Evolutionary conservation across 1,140 invertebrate genomes (phyloP).

Genomic region (Pygmarrhopalites habei): DNA sequence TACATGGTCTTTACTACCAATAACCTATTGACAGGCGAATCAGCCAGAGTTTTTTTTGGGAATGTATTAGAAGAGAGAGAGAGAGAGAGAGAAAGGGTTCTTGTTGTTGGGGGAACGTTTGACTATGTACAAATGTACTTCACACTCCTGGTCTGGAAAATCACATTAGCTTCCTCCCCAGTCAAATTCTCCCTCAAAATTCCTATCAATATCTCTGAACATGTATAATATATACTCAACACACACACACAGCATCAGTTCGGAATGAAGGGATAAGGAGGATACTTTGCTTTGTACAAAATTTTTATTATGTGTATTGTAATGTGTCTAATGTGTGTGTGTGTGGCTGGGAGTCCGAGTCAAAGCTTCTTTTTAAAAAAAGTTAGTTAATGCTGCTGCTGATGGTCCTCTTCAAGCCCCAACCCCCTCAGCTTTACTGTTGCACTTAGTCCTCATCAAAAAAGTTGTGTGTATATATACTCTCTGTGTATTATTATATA

Average conservation of each 20-base stretch:
- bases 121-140: neutral
- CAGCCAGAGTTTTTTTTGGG: too few species aligned
- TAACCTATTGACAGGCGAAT: conserved; percentile 31
- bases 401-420: too few species aligned
- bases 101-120: neutral
- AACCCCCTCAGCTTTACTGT: too few species aligned
- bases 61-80: neutral
- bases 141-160: conserved; percentile 25
- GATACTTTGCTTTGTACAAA: neutral
- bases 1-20: conserved; percentile 27
- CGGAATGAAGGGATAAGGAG: too few species aligned
- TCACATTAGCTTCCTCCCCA: conserved; percentile 20
- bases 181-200: conserved; percentile 22
- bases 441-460: too few species aligned
- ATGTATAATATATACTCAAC: neutral
- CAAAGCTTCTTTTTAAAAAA: neutral
- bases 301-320: neutral
- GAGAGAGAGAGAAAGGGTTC: conserved; percentile 7
- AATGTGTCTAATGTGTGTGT: conserved; percentile 23
- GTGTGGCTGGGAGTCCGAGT: conserved; percentile 10
- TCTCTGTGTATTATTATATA: too few species aligned
- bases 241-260: too few species aligned
- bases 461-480: too few species aligned
- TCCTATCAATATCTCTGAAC: conserved; percentile 13
- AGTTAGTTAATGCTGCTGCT: neutral